Percentiles rank a stretch among this genome's conserved stretches.
phyloP scores from a whole-genome alignment of 2,113 vertebrate genomes.

The Mormoops blainvillei region DNA sequence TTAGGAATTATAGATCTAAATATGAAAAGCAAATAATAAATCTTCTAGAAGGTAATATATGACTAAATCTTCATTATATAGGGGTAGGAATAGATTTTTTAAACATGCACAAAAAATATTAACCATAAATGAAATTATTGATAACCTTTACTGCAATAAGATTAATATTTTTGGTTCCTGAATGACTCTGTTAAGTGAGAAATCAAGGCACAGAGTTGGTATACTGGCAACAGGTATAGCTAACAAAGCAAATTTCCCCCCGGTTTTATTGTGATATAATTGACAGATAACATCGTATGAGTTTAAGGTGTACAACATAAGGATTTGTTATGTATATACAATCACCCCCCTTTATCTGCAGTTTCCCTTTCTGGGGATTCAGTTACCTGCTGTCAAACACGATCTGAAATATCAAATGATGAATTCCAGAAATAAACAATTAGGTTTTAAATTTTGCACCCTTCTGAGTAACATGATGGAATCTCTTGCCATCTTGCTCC shows the following conservation, averaged over 20 bases:
- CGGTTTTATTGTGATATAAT: neutral
- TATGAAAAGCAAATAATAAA: neutral
- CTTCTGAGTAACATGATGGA: neutral
- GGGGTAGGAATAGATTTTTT: neutral
- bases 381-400: neutral
- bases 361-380: neutral
- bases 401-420: neutral
- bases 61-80: neutral
- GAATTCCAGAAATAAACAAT: neutral
- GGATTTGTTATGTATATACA: no score
- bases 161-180: neutral
- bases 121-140: neutral
- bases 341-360: no score
- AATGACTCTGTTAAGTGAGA: neutral
- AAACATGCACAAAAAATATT: neutral
- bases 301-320: neutral
- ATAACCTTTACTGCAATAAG: neutral
- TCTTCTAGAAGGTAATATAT: neutral
- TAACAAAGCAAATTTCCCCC: neutral
- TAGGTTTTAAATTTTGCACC: neutral
- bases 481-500: neutral
- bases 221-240: neutral
- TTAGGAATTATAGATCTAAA: neutral
- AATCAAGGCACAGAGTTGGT: neutral
- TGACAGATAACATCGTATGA: no score